Evolutionary conservation across 2,888 invertebrate species (phyloP).

Genomic region (Ophioninae sp.): DNA sequence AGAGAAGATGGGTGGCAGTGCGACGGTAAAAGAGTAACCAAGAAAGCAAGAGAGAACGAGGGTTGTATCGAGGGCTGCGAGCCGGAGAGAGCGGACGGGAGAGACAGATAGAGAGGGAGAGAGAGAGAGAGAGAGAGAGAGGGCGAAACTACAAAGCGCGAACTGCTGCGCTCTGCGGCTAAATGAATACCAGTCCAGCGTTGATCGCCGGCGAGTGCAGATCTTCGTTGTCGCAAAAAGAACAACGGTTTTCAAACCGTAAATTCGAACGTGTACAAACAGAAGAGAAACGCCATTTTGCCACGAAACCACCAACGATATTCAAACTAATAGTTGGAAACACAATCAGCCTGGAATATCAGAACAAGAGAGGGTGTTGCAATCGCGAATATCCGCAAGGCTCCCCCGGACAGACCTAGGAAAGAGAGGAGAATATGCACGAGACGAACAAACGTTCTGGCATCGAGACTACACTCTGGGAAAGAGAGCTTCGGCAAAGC

Average conservation of each 20-base stretch:
- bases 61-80: constrained; percentile 46
- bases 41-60: constrained; percentile 41
- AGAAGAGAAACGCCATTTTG: constrained; percentile 11
- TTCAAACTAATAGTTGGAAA: not conserved
- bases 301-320: not conserved
- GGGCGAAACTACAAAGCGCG: constrained; percentile 63
- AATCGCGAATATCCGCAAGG: not conserved
- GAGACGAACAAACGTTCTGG: not conserved
- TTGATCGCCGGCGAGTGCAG: constrained; percentile 78
- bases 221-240: constrained; percentile 67
- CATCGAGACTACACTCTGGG: not conserved
- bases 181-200: constrained; percentile 79
- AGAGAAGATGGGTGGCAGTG: constrained; percentile 55
- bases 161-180: constrained; percentile 76
- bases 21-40: constrained; percentile 48
- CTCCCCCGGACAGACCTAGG: not conserved
- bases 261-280: not conserved
- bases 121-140: constrained; percentile 54
- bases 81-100: constrained; percentile 53
- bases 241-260: constrained; percentile 8
- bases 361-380: not conserved
- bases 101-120: constrained; percentile 60
- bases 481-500: not conserved
- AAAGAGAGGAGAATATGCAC: not conserved
- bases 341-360: not conserved